A percentile compares a stretch with the other conserved stretches of the same genome.
Conservation (phyloP, 1,140 invertebrate species). For the Dendrolimus punctatus region DNA sequence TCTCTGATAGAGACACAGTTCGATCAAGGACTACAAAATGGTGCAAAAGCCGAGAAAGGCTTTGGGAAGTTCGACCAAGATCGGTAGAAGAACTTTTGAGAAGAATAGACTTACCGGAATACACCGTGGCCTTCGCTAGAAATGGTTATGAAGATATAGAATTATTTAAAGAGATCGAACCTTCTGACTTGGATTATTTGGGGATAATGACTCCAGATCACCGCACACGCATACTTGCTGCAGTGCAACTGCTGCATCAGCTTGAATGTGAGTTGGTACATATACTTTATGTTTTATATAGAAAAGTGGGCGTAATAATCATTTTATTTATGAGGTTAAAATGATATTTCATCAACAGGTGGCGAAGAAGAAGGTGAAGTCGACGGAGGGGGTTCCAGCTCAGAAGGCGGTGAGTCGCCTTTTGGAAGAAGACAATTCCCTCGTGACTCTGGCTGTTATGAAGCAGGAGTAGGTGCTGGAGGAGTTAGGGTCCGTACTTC, state of each 20-base stretch:
- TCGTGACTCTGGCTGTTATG: slow-evolving; percentile 86
- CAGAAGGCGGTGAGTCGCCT: slow-evolving; percentile 81
- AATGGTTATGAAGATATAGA: slow-evolving; percentile 96
- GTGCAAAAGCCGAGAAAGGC: slow-evolving; percentile 76
- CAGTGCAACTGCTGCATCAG: slow-evolving; percentile 91
- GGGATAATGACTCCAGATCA: slow-evolving; percentile 91
- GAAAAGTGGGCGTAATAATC: not conserved
- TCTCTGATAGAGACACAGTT: slow-evolving; percentile 77
- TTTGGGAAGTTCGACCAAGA: slow-evolving; percentile 74
- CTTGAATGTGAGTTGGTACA: slow-evolving; percentile 84
- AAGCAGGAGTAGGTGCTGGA: slow-evolving; percentile 72
- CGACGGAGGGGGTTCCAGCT: slow-evolving; percentile 81
- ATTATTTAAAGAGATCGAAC: slow-evolving; percentile 92
- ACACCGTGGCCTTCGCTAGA: slow-evolving; percentile 89
- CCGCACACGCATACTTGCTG: slow-evolving; percentile 90
- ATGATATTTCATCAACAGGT: slow-evolving; percentile 65
- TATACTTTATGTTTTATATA: slow-evolving; percentile 1
- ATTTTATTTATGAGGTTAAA: slow-evolving; percentile 12
- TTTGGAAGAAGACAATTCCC: slow-evolving; percentile 83
- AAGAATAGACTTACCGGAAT: slow-evolving; percentile 87
- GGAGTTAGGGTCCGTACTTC: slow-evolving; percentile 68
- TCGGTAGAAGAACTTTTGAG: slow-evolving; percentile 91
- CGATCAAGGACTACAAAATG: slow-evolving; percentile 71
- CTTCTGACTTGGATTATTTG: slow-evolving; percentile 91
- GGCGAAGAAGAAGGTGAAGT: slow-evolving; percentile 76